Conservation (phyloP, 2,888 invertebrate genomes). For the Frankliniella fusca region DNA sequence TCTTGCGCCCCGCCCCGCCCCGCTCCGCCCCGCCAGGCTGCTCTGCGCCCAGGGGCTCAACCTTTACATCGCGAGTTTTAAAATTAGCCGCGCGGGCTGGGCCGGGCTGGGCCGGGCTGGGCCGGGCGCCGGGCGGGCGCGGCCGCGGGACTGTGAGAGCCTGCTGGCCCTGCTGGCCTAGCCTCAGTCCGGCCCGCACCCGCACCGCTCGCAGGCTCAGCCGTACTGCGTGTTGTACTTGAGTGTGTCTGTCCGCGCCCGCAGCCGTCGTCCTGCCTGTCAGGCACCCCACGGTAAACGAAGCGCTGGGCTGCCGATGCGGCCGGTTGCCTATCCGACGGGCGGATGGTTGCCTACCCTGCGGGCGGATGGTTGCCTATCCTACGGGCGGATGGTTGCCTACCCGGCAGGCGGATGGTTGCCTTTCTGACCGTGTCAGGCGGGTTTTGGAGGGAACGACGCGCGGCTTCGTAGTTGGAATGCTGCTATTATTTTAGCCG, state of each 20-base stretch:
- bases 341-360: too few species aligned
- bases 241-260: neutral
- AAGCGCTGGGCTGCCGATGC: neutral
- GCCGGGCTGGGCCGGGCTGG: neutral
- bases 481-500: too few species aligned
- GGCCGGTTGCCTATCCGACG: neutral
- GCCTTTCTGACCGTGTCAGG: too few species aligned
- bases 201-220: too few species aligned
- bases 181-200: too few species aligned
- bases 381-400: too few species aligned
- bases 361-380: too few species aligned
- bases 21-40: conserved; percentile 32
- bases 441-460: too few species aligned
- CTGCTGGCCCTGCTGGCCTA: too few species aligned
- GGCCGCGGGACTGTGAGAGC: neutral
- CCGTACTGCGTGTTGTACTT: conserved; percentile 27
- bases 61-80: conserved; percentile 8
- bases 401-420: too few species aligned
- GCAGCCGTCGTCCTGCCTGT: neutral
- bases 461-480: too few species aligned
- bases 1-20: conserved; percentile 38
- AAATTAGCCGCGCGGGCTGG: neutral
- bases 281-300: neutral
- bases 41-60: neutral
- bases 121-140: neutral